Conservation (phyloP, 2,797 vertebrate genomes). For the Cirrhinus molitorella region DNA sequence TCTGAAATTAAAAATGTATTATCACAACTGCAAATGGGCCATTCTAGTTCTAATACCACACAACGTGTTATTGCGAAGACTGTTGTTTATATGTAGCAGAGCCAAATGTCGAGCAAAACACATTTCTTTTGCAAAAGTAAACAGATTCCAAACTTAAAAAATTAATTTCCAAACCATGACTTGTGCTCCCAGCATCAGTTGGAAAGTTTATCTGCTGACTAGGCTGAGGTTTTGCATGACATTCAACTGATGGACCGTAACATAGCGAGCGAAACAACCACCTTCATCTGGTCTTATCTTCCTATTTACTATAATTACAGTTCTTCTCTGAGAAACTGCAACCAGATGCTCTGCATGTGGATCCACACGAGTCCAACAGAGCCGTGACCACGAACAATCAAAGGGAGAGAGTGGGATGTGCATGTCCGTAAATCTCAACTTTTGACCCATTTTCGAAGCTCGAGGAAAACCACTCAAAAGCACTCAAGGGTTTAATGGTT, state of each 20-base stretch:
- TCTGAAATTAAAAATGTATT: conserved; percentile 4
- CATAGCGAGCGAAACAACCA: conserved; percentile 21
- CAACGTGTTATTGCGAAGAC: background rate
- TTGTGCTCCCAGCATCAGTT: background rate
- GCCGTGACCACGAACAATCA: conserved; percentile 4
- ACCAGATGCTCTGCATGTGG: conserved; percentile 53
- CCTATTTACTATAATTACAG: conserved; percentile 59
- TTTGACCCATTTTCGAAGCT: conserved; percentile 11
- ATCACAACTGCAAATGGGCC: background rate
- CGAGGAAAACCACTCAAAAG: background rate
- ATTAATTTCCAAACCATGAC: conserved; percentile 2
- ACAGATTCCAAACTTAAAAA: background rate
- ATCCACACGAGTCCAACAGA: conserved; percentile 1
- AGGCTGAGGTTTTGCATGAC: conserved; percentile 24
- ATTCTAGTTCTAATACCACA: background rate
- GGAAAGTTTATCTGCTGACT: conserved; percentile 4
- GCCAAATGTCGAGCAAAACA: background rate
- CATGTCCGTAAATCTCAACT: background rate
- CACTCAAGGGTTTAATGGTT: background rate
- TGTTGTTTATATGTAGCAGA: too few species aligned
- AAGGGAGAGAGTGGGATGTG: background rate
- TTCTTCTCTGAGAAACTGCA: conserved; percentile 60
- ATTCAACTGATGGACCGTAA: conserved; percentile 16
- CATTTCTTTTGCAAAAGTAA: background rate
- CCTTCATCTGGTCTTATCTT: conserved; percentile 54